phyloP scores from a whole-genome alignment of 2,113 vertebrate genomes.

The Sminthopsis crassicaudata region DNA sequence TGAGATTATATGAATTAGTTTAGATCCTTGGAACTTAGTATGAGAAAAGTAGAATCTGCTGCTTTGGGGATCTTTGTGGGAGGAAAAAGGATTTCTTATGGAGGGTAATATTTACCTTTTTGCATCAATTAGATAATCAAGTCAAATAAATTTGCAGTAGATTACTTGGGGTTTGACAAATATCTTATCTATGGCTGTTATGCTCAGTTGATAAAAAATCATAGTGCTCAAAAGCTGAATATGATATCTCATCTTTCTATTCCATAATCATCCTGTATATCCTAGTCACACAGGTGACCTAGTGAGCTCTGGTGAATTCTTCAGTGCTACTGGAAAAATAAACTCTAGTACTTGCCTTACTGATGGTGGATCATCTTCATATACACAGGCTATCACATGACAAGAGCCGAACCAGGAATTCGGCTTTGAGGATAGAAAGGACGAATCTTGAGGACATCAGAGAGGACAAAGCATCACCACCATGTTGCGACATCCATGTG shows the following conservation, averaged over 20 bases:
- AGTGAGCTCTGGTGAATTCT: neutral
- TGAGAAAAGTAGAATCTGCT: neutral
- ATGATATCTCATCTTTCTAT: neutral
- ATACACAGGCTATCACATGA: neutral
- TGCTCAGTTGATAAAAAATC: neutral
- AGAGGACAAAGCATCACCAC: neutral
- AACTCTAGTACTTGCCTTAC: neutral
- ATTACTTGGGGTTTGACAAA: neutral
- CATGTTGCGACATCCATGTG: neutral
- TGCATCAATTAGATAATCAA: neutral
- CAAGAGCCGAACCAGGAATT: neutral
- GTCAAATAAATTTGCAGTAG: neutral
- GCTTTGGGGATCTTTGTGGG: neutral
- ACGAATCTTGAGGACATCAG: neutral
- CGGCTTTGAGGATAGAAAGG: neutral
- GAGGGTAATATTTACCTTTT: neutral
- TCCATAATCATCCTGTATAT: neutral
- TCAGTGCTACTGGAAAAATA: neutral
- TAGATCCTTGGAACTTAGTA: neutral
- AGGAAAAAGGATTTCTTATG: neutral
- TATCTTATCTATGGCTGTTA: neutral
- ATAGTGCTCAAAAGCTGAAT: neutral
- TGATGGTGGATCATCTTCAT: neutral
- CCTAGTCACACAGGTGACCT: neutral
- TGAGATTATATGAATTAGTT: neutral